Conservation (phyloP, 2,888 invertebrate genomes). For the Melinaea marsaeus region DNA sequence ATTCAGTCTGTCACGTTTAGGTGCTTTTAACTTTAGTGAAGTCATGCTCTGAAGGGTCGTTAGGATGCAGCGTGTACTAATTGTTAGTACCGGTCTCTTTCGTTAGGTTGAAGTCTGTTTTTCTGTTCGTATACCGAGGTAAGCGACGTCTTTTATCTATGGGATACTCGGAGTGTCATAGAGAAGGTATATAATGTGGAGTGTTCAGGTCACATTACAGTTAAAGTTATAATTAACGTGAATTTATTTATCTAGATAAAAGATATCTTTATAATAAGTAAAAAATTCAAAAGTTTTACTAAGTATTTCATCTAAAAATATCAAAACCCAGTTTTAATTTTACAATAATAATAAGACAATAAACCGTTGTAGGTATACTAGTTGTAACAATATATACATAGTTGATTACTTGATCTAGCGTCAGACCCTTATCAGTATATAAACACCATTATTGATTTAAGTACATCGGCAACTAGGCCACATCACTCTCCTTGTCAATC, state of each 20-base stretch:
- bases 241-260: background rate
- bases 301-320: too few relatives aligned
- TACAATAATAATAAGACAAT: too few relatives aligned
- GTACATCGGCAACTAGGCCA: conserved; percentile 33
- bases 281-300: background rate
- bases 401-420: background rate
- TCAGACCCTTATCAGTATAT: background rate
- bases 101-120: conserved; percentile 29
- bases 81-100: conserved; percentile 45
- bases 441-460: conserved; percentile 17
- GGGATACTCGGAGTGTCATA: conserved; percentile 7
- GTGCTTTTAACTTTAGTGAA: conserved; percentile 40
- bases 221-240: background rate
- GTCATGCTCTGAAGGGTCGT: conserved; percentile 46
- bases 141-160: conserved; percentile 22
- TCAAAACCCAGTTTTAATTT: too few relatives aligned
- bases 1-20: conserved; percentile 50
- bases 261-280: background rate
- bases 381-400: too few relatives aligned
- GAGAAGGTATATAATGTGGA: background rate
- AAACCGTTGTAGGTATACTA: too few relatives aligned
- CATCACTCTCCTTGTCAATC: conserved; percentile 41
- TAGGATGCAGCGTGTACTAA: conserved; percentile 58
- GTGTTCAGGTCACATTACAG: background rate
- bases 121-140: conserved; percentile 20